Evolutionary conservation across 2,113 vertebrate genomes (phyloP).

Genomic region (Oceanites oceanicus): DNA sequence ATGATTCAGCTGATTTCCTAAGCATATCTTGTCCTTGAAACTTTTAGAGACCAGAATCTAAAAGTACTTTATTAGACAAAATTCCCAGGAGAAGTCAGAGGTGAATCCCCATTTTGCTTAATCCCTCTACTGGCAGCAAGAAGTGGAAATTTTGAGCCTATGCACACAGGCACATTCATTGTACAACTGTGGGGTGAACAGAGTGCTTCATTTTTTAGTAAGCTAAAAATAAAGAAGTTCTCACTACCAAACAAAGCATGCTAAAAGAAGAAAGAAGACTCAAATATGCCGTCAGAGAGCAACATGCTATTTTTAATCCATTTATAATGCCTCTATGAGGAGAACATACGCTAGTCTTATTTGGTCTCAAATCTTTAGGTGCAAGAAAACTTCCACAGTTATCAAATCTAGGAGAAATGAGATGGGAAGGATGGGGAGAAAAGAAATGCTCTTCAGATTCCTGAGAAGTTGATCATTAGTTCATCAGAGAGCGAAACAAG

Average conservation of each 20-base stretch:
- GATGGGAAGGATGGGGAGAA: not conserved
- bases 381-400: not conserved
- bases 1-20: not conserved
- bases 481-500: not conserved
- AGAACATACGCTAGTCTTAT: not conserved
- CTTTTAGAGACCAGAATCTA: not conserved
- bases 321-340: not conserved
- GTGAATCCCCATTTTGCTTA: not conserved
- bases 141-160: not conserved
- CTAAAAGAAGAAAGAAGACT: not conserved
- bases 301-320: not conserved
- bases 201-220: not conserved
- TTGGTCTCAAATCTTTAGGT: not conserved
- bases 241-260: not conserved
- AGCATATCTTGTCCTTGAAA: not conserved
- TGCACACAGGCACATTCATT: not conserved
- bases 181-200: not conserved
- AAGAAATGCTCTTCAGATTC: not conserved
- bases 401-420: not conserved
- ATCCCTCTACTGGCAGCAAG: not conserved
- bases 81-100: not conserved
- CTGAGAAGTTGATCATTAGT: not conserved
- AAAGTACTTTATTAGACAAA: not conserved
- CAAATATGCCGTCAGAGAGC: not conserved
- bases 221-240: constrained; percentile 1